phyloP scores from a whole-genome alignment of 2,113 vertebrate species.

The Platanista minor region DNA sequence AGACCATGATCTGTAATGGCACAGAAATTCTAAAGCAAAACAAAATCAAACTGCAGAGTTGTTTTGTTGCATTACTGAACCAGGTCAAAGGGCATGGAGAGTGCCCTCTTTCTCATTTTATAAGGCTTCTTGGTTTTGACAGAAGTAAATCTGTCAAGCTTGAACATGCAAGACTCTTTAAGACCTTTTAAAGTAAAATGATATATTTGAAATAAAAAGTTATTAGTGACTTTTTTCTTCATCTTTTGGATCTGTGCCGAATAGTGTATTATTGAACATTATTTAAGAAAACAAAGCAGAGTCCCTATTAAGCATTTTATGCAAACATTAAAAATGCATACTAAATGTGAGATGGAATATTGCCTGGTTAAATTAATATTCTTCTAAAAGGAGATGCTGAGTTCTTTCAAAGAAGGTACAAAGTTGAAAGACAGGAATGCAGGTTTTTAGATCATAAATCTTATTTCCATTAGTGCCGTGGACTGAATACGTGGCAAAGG shows the following conservation, averaged over 20 bases:
- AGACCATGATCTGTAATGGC: neutral
- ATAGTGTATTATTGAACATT: constrained; percentile 16
- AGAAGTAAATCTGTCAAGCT: neutral
- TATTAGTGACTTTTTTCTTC: neutral
- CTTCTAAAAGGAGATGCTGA: neutral
- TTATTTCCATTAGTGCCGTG: neutral
- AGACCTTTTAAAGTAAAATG: neutral
- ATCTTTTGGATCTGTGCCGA: constrained; percentile 23
- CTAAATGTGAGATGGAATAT: constrained; percentile 38
- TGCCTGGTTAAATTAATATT: constrained; percentile 31
- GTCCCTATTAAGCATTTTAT: constrained; percentile 31
- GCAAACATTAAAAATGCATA: constrained; percentile 36
- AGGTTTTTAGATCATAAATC: neutral
- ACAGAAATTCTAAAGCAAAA: neutral
- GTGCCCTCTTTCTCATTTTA: neutral
- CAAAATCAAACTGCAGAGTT: neutral
- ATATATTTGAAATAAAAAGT: constrained; percentile 12
- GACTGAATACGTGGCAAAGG: neutral
- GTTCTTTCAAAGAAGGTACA: constrained; percentile 36
- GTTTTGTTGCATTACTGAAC: neutral
- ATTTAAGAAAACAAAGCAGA: constrained; percentile 31
- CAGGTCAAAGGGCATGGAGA: neutral
- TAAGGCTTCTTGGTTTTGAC: neutral
- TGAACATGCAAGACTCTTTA: neutral
- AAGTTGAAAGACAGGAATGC: neutral